phyloP scores from a whole-genome alignment of 2,113 vertebrate genomes.

The Boulengeromyrus knoepffleri region DNA sequence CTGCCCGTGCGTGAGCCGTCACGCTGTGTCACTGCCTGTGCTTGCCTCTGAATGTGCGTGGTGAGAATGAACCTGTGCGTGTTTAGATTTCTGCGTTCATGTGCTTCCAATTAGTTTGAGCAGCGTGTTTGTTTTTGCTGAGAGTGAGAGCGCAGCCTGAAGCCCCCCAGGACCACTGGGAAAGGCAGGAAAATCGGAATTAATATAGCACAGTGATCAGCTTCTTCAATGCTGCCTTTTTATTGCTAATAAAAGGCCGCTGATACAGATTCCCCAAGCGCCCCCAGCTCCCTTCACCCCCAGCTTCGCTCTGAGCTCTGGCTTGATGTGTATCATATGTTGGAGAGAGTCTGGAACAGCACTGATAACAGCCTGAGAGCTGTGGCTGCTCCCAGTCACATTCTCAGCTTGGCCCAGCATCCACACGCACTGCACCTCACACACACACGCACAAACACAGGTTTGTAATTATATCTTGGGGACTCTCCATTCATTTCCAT shows the following conservation, averaged over 20 bases:
- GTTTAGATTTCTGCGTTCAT: neutral
- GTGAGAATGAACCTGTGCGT: neutral
- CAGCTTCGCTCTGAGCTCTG: neutral
- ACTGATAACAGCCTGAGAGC: conserved; percentile 23
- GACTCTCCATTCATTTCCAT: too few relatives aligned
- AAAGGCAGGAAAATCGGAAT: neutral
- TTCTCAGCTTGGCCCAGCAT: neutral
- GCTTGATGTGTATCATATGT: conserved; percentile 34
- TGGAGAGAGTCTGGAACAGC: conserved; percentile 8
- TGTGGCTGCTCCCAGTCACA: conserved; percentile 12
- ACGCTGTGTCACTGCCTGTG: neutral
- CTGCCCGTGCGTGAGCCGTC: neutral
- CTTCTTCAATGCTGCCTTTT: neutral
- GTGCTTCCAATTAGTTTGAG: neutral
- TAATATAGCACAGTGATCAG: neutral
- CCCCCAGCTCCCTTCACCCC: neutral
- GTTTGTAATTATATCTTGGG: too few relatives aligned
- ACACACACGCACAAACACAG: neutral
- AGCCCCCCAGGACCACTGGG: neutral
- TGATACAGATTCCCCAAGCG: neutral
- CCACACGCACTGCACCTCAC: neutral
- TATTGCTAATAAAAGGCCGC: neutral
- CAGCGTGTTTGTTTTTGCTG: neutral
- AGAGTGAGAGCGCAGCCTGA: neutral
- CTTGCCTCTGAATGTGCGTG: neutral